Evolutionary conservation across 1,140 invertebrate genomes (phyloP), one percentile per base, ranked within the genome.

Genomic region (Drosophila burlai): DNA sequence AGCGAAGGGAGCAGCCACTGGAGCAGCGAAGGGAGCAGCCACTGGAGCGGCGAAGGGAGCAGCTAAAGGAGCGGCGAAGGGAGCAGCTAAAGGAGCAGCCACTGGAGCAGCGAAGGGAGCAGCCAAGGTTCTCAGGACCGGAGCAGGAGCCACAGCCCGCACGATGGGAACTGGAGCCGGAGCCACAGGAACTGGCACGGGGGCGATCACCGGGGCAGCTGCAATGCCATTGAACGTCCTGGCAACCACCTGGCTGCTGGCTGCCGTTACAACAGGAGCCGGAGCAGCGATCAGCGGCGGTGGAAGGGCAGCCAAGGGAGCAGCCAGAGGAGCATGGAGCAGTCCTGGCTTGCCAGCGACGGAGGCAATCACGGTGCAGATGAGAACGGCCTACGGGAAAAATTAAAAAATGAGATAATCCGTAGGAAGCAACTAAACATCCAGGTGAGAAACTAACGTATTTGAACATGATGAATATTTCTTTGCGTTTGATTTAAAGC

Each of bases 181-280:
- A 42, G 73, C 50, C 42, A 81, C 76, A 4, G 80, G 80, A 31
- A 69, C 55, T 11, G 65, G 71, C n/a, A 71, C 55, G 18, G 62
- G 72, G 18, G 82, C 89, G 38, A 89, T 79, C 36, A 92, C 54
- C 34, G 81, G 93, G 4, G 92, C 91, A 34, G 84, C 43, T 24
- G 93, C 92, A 52, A 93, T 92, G 18, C 93, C 93, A 83, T 93
- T 93, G 62, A 90, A 93, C 50, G 94, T 94, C 49, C 93, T 91
- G 54, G 93, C 92, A 61, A 94, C 84, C 45, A 93, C 91, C 65
- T 94, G 94, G 50, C 93, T 94, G 66, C 94, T 94, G 61, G 89
- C 91, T 18, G 94, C 93, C 8, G 93, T 93, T 15, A 94, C 92
- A 34, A 93, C 63, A 0, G 93, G 93, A 45, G 92, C 83, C 15